These are phyloP conservation scores for Cheirogaleus medius DNA, from an alignment of 2,113 vertebrate species.

Conservation along the genomic window DNA sequence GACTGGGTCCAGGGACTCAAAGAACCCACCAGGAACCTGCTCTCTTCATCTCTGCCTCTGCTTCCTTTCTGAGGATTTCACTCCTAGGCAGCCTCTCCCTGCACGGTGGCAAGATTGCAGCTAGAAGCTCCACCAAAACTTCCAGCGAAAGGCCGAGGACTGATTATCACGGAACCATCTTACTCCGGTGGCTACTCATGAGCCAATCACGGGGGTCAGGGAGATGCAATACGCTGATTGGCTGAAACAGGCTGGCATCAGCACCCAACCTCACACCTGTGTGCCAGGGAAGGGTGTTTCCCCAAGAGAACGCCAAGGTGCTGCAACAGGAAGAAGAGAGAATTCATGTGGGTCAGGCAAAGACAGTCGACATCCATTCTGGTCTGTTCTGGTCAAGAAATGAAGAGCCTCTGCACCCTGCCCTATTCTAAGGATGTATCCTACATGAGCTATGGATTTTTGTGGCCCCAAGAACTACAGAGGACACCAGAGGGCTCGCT, in stretches of 20 bases:
- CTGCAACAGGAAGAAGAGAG: background rate
- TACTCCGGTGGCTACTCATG: background rate
- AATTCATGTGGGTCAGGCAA: background rate
- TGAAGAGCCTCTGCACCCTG: background rate
- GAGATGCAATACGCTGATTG: too few relatives aligned
- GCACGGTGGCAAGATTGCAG: background rate
- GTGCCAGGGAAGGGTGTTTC: background rate
- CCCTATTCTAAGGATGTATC: background rate
- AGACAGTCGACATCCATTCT: background rate
- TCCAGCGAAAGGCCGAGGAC: background rate
- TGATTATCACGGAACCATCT: background rate
- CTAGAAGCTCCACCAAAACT: background rate
- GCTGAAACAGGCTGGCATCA: background rate
- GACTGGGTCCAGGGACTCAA: background rate
- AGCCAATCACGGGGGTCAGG: background rate
- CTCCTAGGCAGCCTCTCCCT: background rate
- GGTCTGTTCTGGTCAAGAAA: background rate
- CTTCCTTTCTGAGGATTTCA: background rate
- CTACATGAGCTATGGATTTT: background rate
- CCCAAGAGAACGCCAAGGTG: background rate
- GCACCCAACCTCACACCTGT: background rate
- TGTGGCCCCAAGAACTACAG: background rate
- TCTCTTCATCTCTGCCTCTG: background rate
- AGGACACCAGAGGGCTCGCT: background rate
- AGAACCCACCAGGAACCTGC: background rate